Percentiles rank a stretch among this genome's conserved stretches.
These are phyloP conservation scores for Lycophotia porphyrea DNA, from an alignment of 2,888 invertebrate genomes.

Conservation along the genomic window DNA sequence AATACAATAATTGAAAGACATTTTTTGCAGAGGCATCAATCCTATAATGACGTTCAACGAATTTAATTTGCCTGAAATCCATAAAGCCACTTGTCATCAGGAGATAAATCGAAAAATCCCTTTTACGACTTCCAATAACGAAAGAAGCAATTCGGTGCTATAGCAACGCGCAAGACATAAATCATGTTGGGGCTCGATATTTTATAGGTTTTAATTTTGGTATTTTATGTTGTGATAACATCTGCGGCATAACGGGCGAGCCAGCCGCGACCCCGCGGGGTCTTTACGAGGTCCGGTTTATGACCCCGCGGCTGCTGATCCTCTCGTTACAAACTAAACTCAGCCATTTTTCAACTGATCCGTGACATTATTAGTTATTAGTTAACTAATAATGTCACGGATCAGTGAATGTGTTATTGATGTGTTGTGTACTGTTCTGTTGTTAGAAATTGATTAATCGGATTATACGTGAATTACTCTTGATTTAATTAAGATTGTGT, in stretches of 20 bases:
- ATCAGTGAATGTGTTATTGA: constrained; percentile 50
- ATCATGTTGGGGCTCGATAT: constrained; percentile 83
- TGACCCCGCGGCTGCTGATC: constrained; percentile 56
- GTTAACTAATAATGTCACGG: too few species aligned
- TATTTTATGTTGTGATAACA: constrained; percentile 88
- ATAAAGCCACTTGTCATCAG: constrained; percentile 62
- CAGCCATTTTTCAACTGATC: constrained; percentile 66
- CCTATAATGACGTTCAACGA: constrained; percentile 43
- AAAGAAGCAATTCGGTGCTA: constrained; percentile 75
- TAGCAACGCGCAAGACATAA: constrained; percentile 77
- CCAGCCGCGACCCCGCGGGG: constrained; percentile 67
- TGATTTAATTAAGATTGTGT: constrained; percentile 10
- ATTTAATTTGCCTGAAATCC: constrained; percentile 60
- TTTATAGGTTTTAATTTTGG: constrained; percentile 87
- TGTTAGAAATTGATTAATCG: constrained; percentile 42
- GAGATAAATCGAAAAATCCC: constrained; percentile 69
- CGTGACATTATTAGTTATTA: constrained; percentile 48
- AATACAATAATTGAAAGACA: background rate
- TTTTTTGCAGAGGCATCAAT: constrained; percentile 23
- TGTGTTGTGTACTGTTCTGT: constrained; percentile 28
- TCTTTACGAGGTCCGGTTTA: constrained; percentile 83
- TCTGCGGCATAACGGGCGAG: constrained; percentile 81
- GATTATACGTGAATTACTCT: constrained; percentile 37
- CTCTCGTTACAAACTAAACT: constrained; percentile 69
- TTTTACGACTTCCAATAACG: constrained; percentile 79